Percentiles rank a stretch among this genome's conserved stretches.
These are phyloP conservation scores for Drosophila virilis DNA, from an alignment of 1,140 invertebrate genomes.

Conservation along the genomic window DNA sequence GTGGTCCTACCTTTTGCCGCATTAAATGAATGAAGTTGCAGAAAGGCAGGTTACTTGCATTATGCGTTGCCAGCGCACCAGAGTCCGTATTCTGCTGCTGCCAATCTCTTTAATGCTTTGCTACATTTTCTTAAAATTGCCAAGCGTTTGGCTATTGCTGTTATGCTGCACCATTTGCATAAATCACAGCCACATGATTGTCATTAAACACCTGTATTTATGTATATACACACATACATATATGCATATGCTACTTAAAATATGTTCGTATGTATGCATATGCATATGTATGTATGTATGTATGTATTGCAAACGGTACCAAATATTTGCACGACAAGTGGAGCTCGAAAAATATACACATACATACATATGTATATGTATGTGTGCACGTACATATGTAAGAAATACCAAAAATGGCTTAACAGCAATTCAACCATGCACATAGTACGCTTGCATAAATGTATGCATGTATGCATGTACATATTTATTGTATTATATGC, in stretches of 20 bases:
- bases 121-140: constrained; percentile 30
- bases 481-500: neutral
- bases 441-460: neutral
- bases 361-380: neutral
- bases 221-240: neutral
- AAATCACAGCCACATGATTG: constrained; percentile 59
- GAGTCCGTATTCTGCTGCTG: constrained; percentile 6
- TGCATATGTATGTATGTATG: neutral
- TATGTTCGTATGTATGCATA: neutral
- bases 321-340: constrained; percentile 43
- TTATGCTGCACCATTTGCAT: constrained; percentile 54
- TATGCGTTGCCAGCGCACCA: constrained; percentile 46
- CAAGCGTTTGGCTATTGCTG: constrained; percentile 19
- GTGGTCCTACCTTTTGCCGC: constrained; percentile 51
- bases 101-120: constrained; percentile 31
- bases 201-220: constrained; percentile 58
- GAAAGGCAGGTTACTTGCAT: constrained; percentile 74
- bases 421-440: neutral
- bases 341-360: neutral
- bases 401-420: constrained; percentile 18
- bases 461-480: neutral
- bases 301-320: constrained; percentile 24
- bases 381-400: constrained; percentile 4
- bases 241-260: neutral
- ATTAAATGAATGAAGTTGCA: constrained; percentile 77